Conservation (phyloP, 2,113 vertebrate species). For the Platysternon megacephalum region DNA sequence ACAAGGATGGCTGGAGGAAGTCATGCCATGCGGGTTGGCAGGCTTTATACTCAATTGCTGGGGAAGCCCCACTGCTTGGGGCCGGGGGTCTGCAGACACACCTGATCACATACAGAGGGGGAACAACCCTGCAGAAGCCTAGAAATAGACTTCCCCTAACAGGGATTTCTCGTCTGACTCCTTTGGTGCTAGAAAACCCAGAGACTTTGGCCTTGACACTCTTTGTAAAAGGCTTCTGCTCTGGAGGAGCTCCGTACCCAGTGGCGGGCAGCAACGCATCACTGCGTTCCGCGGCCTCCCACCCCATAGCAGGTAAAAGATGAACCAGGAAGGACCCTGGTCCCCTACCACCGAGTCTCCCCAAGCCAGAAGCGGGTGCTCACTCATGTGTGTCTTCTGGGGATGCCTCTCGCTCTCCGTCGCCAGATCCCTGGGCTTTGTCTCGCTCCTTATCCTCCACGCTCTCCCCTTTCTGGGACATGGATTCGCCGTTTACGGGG, state of each 20-base stretch:
- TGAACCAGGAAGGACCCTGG: not conserved
- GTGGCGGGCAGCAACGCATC: not conserved
- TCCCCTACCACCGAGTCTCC: not conserved
- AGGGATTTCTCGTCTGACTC: not conserved
- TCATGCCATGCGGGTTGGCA: not conserved
- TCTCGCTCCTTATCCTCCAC: constrained; percentile 69
- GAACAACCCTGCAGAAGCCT: not conserved
- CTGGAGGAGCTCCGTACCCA: not conserved
- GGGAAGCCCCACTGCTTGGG: not conserved
- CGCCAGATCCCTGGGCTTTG: constrained; percentile 59
- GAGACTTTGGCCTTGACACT: not conserved
- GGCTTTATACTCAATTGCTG: not conserved
- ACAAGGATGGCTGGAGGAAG: too few species aligned
- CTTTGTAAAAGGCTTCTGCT: not conserved
- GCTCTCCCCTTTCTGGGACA: constrained; percentile 78
- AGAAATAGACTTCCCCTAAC: not conserved
- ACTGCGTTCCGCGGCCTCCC: too few species aligned
- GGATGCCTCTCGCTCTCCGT: not conserved
- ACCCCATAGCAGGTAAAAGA: not conserved
- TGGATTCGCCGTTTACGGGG: constrained; percentile 90
- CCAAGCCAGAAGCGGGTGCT: fast-evolving
- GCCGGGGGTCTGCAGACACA: not conserved
- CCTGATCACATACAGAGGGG: not conserved
- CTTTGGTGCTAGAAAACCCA: not conserved
- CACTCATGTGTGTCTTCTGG: constrained; percentile 73